Conservation (phyloP, 2,113 vertebrate genomes). For the Stictonetta naevosa region DNA sequence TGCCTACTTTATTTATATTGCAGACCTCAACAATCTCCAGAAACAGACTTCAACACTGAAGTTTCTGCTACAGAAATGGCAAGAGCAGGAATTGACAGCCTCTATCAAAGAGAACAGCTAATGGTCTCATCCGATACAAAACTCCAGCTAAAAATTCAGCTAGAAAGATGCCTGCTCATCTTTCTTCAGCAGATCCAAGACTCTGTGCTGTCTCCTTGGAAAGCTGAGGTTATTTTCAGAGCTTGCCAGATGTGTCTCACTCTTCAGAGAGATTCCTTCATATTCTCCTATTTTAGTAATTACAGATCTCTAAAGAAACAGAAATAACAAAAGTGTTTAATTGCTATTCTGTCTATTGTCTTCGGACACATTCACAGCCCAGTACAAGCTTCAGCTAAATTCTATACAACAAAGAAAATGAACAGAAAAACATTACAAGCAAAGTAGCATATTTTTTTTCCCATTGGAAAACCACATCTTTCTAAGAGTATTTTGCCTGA, state of each 20-base stretch:
- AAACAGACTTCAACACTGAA: background rate
- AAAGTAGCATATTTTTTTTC: background rate
- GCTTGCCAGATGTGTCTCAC: background rate
- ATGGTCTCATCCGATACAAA: background rate
- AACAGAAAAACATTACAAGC: background rate
- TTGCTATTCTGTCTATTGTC: background rate
- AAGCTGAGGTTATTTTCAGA: background rate
- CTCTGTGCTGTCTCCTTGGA: background rate
- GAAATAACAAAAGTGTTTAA: background rate
- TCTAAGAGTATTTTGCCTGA: background rate
- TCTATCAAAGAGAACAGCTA: background rate
- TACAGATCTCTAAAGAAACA: background rate
- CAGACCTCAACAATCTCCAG: background rate
- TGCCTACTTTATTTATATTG: background rate
- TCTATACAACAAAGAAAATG: background rate
- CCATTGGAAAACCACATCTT: background rate
- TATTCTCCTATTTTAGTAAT: background rate
- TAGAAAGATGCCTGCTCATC: background rate
- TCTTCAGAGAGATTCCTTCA: background rate
- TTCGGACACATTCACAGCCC: background rate
- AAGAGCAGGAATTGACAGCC: background rate
- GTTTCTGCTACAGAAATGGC: background rate
- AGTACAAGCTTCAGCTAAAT: background rate
- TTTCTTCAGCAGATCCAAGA: background rate
- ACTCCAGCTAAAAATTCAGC: background rate